Evolutionary conservation across 2,797 vertebrate genomes (phyloP), one percentile per base, ranked within the genome.

Genomic region (Mormyrops attenuatus): DNA sequence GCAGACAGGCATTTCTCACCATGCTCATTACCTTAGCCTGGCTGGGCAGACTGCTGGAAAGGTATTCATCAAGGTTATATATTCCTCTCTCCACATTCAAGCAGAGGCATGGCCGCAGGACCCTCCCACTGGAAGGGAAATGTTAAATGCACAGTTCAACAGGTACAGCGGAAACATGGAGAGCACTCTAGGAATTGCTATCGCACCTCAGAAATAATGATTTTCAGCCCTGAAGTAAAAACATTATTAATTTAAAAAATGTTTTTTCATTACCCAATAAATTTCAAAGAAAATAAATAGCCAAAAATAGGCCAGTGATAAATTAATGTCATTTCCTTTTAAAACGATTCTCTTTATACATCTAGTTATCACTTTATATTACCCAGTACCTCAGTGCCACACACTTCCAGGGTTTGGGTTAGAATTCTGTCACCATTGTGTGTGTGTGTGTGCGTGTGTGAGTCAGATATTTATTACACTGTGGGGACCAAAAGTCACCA

Each of bases 21-120:
- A 90, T 93, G 94, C 96, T 97, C 96, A 96, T 97, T 97, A 96
- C 95, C 95, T 97, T 96, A 96, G 96, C 96, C 96, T 97, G 95
- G 95, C 95, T 96, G 96, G 95, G 95, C 94, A 95, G 95, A 94
- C 94, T 96, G 95, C 95, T 95, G 94, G 93, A 92, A 94, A 94
- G 93, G 92, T 92, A 95, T 94, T 91, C 93, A 96, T 95, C 96
- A 97, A 95, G 94, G 95, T 94, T 95, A 95, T 94, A 96, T 96
- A 95, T 93, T 93, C 92, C 94, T 44, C 30, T 41, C 85, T n/a
- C 85, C 53, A 41, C 53, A 52, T 9, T 22, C 26, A 93, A 94
- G 17, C 85, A 90, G 93, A 92, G 92, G 93, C 88, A 91, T 92
- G 90, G 90, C 66, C 92, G 90, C 87, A 85, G 92, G 93, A 91